A percentile compares a stretch with the other conserved stretches of the same genome.
phyloP scores from a whole-genome alignment of 2,113 vertebrate species.

The Copsychus sechellarum region DNA sequence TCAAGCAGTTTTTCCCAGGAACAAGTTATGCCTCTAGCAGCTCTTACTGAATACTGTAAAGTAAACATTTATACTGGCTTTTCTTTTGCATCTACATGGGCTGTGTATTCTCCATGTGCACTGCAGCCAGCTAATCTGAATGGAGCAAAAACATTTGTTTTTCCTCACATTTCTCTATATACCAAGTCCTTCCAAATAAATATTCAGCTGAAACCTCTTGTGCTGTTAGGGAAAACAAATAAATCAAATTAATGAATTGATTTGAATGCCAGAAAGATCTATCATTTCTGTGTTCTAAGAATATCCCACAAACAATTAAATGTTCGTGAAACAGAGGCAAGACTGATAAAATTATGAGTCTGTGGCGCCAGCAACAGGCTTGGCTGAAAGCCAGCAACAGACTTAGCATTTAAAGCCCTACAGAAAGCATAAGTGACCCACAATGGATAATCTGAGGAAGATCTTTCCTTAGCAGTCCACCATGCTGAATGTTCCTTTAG shows the following conservation, averaged over 20 bases:
- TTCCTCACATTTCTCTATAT: slow-evolving; percentile 39
- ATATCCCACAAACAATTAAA: slow-evolving; percentile 60
- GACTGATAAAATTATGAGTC: slow-evolving; percentile 55
- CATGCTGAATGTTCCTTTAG: background rate
- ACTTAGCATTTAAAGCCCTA: background rate
- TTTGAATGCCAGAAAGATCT: slow-evolving; percentile 30
- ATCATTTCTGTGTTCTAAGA: slow-evolving; percentile 55
- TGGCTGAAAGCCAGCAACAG: slow-evolving; percentile 35
- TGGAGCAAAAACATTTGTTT: slow-evolving; percentile 44
- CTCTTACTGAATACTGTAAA: slow-evolving; percentile 10
- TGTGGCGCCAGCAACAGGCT: slow-evolving; percentile 34
- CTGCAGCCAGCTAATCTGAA: slow-evolving; percentile 16
- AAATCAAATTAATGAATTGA: slow-evolving; percentile 53
- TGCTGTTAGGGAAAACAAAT: slow-evolving; percentile 53
- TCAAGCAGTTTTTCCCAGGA: slow-evolving; percentile 5
- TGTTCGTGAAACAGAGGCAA: slow-evolving; percentile 17
- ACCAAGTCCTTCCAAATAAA: slow-evolving; percentile 25
- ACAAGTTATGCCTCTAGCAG: slow-evolving; percentile 1
- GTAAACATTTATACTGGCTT: slow-evolving; percentile 61
- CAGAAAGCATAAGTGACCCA: background rate
- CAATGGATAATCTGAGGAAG: background rate
- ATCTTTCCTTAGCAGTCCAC: background rate
- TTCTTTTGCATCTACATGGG: background rate
- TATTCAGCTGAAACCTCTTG: slow-evolving; percentile 25
- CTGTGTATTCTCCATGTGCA: background rate